Evolutionary conservation across 1,140 invertebrate genomes (phyloP), one percentile per base, ranked within the genome.

Genomic region (Megalopta genalis): DNA sequence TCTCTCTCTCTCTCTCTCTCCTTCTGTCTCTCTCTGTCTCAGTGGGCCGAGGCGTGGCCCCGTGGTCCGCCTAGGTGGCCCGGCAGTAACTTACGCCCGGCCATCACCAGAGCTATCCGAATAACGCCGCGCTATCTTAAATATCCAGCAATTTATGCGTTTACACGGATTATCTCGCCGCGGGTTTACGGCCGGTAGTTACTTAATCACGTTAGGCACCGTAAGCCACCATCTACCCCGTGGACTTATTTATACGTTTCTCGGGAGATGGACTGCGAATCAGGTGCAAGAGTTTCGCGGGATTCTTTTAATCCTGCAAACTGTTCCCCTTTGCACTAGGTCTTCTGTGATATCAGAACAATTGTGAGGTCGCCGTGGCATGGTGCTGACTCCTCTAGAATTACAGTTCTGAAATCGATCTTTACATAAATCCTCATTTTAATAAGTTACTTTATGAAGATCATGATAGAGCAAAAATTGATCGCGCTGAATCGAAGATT

Each of bases 101-200:
- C 82, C 86, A 85, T 85, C 88, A 89, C 84, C 88, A 88, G 83
- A 87, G 87, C 86, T 87, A 87, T 89, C 80, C 83, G 82, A 86
- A 88, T 87, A 88, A 88, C 86, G 82, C 76, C 70, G 64, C 68
- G 88, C 88, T 90, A 90, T 90, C 88, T 89, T 86, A 86, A 90
- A 90, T 87, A 89, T 88, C 83, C 87, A 76, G 86, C 86, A 88
- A 90, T 90, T 90, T 90, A 90, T 90, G 87, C 88, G 83, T 90
- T 90, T 89, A 88, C 88, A 89, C 73, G 87, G 86, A 89, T 89
- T 88, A 89, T 88, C 82, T 84, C 82, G 72, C 77, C 83, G 73
- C 74, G 80, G 68, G 69, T 90, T 90, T 90, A 90, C 83, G 86
- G 84, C 82, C 83, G 81, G 78, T 87, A 90, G 88, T 90, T 90